A percentile compares a stretch with the other conserved stretches of the same genome.
Evolutionary conservation across 2,113 vertebrate species (phyloP).

Genomic region (Phrynosoma platyrhinos): DNA sequence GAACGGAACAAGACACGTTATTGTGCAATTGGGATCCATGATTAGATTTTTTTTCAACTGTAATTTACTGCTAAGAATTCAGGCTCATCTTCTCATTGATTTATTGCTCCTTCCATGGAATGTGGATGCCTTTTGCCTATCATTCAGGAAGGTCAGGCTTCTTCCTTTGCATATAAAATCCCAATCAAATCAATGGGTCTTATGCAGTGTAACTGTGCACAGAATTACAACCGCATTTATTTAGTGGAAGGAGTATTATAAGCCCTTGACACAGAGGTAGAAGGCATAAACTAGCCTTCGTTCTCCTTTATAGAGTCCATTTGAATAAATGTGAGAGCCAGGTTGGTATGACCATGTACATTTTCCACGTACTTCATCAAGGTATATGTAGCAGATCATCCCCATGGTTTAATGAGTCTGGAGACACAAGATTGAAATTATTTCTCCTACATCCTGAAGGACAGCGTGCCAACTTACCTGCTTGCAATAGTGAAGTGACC

Average conservation of each 20-base stretch:
- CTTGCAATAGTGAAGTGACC: neutral
- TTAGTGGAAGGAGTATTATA: slow-evolving; percentile 34
- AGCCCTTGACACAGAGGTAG: slow-evolving; percentile 31
- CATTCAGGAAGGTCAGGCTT: neutral
- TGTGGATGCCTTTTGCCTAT: neutral
- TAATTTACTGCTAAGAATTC: neutral
- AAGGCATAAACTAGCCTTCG: slow-evolving; percentile 25
- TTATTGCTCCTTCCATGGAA: slow-evolving; percentile 52
- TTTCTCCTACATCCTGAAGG: neutral
- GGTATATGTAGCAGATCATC: neutral
- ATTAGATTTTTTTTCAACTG: slow-evolving; percentile 4
- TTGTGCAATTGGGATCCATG: slow-evolving; percentile 12
- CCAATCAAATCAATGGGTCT: slow-evolving; percentile 45
- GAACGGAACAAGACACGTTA: neutral
- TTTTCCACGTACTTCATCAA: neutral
- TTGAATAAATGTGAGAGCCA: neutral
- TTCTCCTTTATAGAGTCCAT: neutral
- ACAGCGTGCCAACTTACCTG: neutral
- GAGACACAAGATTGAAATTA: neutral
- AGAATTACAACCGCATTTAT: slow-evolving; percentile 25
- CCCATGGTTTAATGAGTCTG: neutral
- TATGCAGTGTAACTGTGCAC: slow-evolving; percentile 42
- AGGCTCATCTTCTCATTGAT: slow-evolving; percentile 14
- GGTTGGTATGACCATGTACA: neutral
- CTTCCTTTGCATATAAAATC: slow-evolving; percentile 40